A percentile compares a stretch with the other conserved stretches of the same genome.
Evolutionary conservation across 2,113 vertebrate species (phyloP).

Genomic region (Amblyopsis rosae): DNA sequence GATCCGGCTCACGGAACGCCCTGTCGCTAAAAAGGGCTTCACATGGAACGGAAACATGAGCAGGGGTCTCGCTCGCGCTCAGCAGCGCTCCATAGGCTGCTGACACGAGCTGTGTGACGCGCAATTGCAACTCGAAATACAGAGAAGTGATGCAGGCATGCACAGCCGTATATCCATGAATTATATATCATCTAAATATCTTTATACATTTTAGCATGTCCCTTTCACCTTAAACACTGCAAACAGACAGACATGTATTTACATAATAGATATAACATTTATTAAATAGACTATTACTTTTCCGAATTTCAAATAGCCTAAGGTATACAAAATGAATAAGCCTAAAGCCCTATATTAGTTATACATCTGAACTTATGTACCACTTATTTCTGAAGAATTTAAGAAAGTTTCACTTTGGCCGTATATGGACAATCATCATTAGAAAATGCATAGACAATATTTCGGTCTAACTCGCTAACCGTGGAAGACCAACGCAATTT

Average conservation of each 20-base stretch:
- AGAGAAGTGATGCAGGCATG: not conserved
- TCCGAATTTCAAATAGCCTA: too few relatives aligned
- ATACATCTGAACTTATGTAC: not conserved
- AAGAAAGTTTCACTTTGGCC: too few relatives aligned
- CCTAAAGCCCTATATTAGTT: too few relatives aligned
- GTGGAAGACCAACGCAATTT: constrained; percentile 51
- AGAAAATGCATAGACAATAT: not conserved
- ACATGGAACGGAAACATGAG: constrained; percentile 87
- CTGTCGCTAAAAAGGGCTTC: constrained; percentile 85
- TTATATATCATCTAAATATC: too few relatives aligned
- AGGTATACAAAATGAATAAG: too few relatives aligned
- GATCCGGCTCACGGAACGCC: constrained; percentile 90
- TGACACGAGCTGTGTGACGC: constrained; percentile 47
- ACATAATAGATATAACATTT: too few relatives aligned
- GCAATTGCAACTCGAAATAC: constrained; percentile 15
- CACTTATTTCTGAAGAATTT: not conserved
- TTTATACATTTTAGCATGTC: not conserved
- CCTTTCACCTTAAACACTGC: too few relatives aligned
- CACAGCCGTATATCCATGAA: too few relatives aligned
- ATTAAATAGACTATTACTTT: too few relatives aligned
- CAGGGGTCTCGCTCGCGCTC: constrained; percentile 55
- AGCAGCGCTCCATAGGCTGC: constrained; percentile 31
- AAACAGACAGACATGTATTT: too few relatives aligned
- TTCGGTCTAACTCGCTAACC: not conserved
- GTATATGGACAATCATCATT: too few relatives aligned